phyloP scores from a whole-genome alignment of 2,888 invertebrate species.

The Eretmocerus hayati region DNA sequence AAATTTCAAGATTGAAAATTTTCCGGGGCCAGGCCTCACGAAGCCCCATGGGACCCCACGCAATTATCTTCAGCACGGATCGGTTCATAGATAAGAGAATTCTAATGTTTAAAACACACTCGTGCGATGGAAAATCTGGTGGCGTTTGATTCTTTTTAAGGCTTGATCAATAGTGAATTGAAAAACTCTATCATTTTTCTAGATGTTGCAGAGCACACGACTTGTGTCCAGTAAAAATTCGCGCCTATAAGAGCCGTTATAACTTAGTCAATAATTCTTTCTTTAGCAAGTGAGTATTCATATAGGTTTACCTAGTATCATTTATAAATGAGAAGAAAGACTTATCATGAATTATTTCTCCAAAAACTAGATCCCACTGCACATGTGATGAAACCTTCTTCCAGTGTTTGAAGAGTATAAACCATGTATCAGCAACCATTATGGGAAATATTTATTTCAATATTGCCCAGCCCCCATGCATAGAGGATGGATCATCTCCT shows the following conservation, averaged over 20 bases:
- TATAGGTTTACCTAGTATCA: background rate
- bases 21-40: no score
- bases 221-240: slow-evolving; percentile 76
- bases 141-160: no score
- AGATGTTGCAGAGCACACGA: slow-evolving; percentile 85
- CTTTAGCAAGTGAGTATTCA: slow-evolving; percentile 63
- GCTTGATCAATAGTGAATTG: no score
- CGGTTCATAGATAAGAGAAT: no score
- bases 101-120: no score
- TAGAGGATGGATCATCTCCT: slow-evolving; percentile 50
- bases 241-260: slow-evolving; percentile 65
- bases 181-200: no score
- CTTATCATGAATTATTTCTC: no score
- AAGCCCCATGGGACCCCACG: no score
- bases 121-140: no score
- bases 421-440: slow-evolving; percentile 63
- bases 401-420: slow-evolving; percentile 69
- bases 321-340: no score
- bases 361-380: slow-evolving; percentile 65
- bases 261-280: slow-evolving; percentile 77
- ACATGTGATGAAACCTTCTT: slow-evolving; percentile 77
- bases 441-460: slow-evolving; percentile 86
- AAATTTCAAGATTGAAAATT: no score
- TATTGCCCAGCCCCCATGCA: slow-evolving; percentile 67
- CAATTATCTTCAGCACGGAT: no score